Conservation (phyloP, 1,140 invertebrate species). For the Nasonia giraulti region DNA sequence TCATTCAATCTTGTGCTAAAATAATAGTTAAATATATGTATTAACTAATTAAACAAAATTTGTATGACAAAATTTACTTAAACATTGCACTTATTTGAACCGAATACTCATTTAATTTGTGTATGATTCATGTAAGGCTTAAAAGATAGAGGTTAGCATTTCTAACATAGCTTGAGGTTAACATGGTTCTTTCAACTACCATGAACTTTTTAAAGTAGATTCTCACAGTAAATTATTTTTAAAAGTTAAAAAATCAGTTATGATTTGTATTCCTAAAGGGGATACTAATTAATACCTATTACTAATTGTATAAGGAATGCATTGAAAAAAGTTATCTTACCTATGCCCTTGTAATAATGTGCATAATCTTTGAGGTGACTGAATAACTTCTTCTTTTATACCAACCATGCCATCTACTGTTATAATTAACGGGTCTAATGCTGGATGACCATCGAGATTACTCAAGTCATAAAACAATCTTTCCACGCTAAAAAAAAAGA, state of each 20-base stretch:
- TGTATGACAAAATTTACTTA: not conserved
- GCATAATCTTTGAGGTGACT: slow-evolving; percentile 85
- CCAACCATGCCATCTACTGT: slow-evolving; percentile 83
- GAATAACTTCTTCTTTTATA: slow-evolving; percentile 84
- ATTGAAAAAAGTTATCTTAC: slow-evolving; percentile 72
- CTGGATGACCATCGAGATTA: slow-evolving; percentile 84
- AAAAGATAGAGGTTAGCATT: not conserved
- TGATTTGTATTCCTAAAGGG: no score
- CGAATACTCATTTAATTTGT: not conserved
- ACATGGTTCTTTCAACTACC: no score
- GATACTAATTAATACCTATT: not conserved
- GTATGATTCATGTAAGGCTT: not conserved
- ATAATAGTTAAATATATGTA: slow-evolving; percentile 41
- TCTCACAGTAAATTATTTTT: not conserved
- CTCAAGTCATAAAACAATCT: slow-evolving; percentile 88
- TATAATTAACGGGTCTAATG: slow-evolving; percentile 86
- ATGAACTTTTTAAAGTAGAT: not conserved
- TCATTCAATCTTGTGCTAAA: slow-evolving; percentile 83
- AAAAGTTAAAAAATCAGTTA: not conserved
- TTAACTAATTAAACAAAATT: not conserved
- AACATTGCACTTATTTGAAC: not conserved
- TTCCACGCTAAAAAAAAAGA: slow-evolving; percentile 82
- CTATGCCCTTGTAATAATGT: slow-evolving; percentile 90
- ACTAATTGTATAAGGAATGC: not conserved
- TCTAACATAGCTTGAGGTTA: not conserved